These are phyloP conservation scores for Melanotus villosus DNA, from an alignment of 2,888 invertebrate genomes.

Conservation along the genomic window DNA sequence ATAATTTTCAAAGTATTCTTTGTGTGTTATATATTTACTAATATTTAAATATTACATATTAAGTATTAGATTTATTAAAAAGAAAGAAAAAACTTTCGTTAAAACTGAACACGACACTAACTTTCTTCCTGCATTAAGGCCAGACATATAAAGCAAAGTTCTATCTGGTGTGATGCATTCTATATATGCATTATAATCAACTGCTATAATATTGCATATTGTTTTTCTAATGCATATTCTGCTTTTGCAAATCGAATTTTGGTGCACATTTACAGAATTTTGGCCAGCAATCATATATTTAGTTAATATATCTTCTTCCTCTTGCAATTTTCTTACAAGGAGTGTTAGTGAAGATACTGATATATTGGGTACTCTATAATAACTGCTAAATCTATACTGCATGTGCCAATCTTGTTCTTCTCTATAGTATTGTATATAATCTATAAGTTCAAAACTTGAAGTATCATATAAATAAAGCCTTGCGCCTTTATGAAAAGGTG, in stretches of 20 bases:
- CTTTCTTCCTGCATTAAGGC: too few species aligned
- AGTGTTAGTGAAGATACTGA: constrained; percentile 10
- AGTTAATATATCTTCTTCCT: not conserved
- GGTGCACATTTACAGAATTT: not conserved
- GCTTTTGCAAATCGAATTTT: not conserved
- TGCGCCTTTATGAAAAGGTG: not conserved
- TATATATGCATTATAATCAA: constrained; percentile 17
- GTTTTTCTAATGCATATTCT: not conserved
- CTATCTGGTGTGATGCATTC: constrained; percentile 4
- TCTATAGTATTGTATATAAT: constrained; percentile 26
- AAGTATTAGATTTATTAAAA: too few species aligned
- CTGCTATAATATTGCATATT: not conserved
- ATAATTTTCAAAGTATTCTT: too few species aligned
- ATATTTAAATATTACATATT: too few species aligned
- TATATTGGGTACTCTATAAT: constrained; percentile 20
- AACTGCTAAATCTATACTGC: constrained; percentile 5
- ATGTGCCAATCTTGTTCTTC: not conserved
- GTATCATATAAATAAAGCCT: constrained; percentile 20
- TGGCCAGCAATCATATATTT: constrained; percentile 1
- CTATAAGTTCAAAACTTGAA: not conserved
- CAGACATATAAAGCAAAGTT: not conserved
- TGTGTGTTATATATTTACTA: too few species aligned
- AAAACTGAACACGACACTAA: not conserved
- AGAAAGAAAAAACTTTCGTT: not conserved
- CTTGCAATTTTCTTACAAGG: constrained; percentile 6